Evolutionary conservation across 1,140 invertebrate species (phyloP).

Genomic region (Drosophila mayri): DNA sequence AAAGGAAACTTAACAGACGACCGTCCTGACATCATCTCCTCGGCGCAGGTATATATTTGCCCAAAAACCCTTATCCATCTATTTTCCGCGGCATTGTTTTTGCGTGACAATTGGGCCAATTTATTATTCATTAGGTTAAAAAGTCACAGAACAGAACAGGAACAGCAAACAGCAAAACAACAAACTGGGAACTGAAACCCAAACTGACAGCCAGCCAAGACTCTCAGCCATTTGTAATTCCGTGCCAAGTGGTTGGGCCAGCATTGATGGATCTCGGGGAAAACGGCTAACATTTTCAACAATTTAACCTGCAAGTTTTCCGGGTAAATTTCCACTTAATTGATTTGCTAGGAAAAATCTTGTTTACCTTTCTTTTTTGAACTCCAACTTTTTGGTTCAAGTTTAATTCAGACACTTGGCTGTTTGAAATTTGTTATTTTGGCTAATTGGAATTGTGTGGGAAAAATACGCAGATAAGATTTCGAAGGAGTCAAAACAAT

Average conservation of each 20-base stretch:
- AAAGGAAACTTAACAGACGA: conserved; percentile 59
- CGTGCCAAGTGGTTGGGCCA: conserved; percentile 27
- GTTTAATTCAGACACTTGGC: conserved; percentile 37
- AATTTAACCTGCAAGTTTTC: conserved; percentile 48
- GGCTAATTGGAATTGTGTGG: conserved; percentile 33
- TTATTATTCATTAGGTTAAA: conserved; percentile 83
- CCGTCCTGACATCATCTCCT: conserved; percentile 42
- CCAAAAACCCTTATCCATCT: conserved; percentile 63
- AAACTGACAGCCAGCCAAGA: conserved; percentile 78
- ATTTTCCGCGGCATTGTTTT: conserved; percentile 69
- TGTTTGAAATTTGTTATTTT: conserved; percentile 16
- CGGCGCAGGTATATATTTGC: conserved; percentile 3
- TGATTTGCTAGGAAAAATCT: conserved; percentile 57
- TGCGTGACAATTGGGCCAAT: conserved; percentile 81
- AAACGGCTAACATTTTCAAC: conserved; percentile 37
- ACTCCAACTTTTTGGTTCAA: conserved; percentile 25
- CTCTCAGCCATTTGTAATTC: conserved; percentile 64
- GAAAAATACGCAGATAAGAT: neutral
- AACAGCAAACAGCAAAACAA: conserved; percentile 46
- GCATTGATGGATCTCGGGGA: conserved; percentile 32
- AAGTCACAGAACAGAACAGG: conserved; percentile 59
- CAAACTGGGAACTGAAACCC: conserved; percentile 39
- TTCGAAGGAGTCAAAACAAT: neutral
- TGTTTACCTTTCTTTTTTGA: conserved; percentile 29
- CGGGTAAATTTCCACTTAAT: conserved; percentile 59